Evolutionary conservation across 2,797 vertebrate species (phyloP).

Genomic region (Sphenopsis melanotis): DNA sequence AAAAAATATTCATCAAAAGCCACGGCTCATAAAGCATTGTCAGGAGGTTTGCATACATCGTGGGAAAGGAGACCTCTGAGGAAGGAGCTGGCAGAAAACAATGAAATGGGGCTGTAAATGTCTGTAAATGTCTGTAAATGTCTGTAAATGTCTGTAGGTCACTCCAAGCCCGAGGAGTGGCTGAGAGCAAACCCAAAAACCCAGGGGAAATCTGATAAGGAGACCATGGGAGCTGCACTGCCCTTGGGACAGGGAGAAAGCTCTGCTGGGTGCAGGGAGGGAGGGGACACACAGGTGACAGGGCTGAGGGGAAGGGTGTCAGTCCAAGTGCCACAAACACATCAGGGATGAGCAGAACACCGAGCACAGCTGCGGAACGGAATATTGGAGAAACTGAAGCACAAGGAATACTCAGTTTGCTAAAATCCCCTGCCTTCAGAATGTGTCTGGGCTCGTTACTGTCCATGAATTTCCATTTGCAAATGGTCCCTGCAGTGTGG

Average conservation of each 20-base stretch:
- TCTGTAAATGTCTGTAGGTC: neutral
- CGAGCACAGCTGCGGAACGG: neutral
- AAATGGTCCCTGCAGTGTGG: neutral
- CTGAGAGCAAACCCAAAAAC: neutral
- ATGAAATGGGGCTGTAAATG: neutral
- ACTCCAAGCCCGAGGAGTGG: neutral
- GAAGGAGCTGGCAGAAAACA: neutral
- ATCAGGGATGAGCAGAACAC: rapidly evolving
- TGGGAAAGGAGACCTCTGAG: neutral
- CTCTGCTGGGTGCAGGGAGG: neutral
- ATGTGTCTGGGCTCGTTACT: neutral
- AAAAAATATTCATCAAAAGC: neutral
- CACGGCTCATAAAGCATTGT: neutral
- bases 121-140: neutral
- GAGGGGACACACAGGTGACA: neutral
- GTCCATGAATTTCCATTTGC: neutral
- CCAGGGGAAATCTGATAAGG: neutral
- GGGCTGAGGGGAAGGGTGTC: neutral
- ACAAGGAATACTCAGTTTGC: neutral
- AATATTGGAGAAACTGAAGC: neutral
- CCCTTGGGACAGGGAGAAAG: neutral
- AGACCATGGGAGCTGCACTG: neutral
- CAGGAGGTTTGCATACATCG: neutral
- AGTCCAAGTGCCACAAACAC: neutral
- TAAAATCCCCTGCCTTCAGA: neutral